Evolutionary conservation across 2,113 vertebrate genomes (phyloP).

Genomic region (Ciconia boyciana): DNA sequence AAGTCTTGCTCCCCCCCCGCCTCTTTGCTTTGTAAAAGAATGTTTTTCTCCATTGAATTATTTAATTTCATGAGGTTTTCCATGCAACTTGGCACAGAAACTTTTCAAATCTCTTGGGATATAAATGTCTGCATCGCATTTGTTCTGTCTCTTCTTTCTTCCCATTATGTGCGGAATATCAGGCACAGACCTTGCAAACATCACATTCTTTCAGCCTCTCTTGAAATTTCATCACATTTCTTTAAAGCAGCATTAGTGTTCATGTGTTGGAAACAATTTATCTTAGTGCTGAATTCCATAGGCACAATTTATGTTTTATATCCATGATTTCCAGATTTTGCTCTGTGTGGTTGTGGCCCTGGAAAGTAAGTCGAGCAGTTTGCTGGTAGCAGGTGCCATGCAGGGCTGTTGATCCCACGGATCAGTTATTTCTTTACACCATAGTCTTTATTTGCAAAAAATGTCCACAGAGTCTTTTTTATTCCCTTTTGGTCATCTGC

Average conservation of each 20-base stretch:
- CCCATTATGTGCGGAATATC: background rate
- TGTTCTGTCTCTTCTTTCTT: background rate
- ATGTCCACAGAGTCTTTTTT: background rate
- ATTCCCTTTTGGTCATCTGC: background rate
- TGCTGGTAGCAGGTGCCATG: background rate
- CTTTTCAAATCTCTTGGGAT: background rate
- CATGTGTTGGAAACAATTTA: background rate
- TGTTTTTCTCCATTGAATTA: background rate
- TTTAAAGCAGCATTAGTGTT: background rate
- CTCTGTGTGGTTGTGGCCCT: fast-evolving
- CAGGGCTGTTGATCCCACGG: background rate
- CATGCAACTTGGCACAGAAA: background rate
- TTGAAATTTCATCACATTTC: background rate
- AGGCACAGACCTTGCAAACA: background rate
- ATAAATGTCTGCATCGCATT: background rate
- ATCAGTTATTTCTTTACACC: background rate
- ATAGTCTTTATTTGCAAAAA: background rate
- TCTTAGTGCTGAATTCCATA: background rate
- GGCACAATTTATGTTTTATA: background rate
- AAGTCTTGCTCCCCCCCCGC: background rate
- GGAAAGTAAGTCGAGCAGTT: background rate
- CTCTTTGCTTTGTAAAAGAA: background rate
- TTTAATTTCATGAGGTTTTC: constrained; percentile 29
- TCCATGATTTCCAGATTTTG: background rate
- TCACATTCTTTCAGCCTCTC: background rate